phyloP scores from a whole-genome alignment of 2,113 vertebrate species.

The Sceloporus undulatus region DNA sequence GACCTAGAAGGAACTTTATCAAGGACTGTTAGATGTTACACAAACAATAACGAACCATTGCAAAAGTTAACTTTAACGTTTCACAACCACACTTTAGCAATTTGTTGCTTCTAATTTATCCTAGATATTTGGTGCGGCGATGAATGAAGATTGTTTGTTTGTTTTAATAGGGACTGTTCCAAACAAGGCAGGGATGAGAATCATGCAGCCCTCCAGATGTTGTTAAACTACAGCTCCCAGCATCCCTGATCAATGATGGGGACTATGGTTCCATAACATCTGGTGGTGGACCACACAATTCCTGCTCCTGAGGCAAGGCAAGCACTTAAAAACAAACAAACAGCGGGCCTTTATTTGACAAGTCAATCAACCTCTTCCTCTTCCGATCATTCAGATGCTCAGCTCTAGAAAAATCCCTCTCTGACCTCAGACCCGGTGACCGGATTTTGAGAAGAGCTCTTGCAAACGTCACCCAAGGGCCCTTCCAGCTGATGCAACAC shows the following conservation, averaged over 20 bases:
- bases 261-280: no score
- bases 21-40: neutral
- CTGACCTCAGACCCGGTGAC: neutral
- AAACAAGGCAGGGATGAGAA: no score
- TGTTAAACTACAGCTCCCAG: no score
- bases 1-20: neutral
- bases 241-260: no score
- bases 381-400: neutral
- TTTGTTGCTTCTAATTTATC: neutral
- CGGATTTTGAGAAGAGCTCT: neutral
- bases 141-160: no score
- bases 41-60: neutral
- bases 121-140: neutral
- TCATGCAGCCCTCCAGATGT: no score
- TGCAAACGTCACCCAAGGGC: neutral
- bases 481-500: neutral
- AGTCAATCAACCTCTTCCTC: neutral
- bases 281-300: no score
- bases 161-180: no score
- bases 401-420: neutral
- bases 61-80: neutral
- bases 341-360: no score
- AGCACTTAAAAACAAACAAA: neutral
- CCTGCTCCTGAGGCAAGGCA: no score
- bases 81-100: neutral